Evolutionary conservation across 1,140 invertebrate species (phyloP).

Genomic region (Neelides sp.): DNA sequence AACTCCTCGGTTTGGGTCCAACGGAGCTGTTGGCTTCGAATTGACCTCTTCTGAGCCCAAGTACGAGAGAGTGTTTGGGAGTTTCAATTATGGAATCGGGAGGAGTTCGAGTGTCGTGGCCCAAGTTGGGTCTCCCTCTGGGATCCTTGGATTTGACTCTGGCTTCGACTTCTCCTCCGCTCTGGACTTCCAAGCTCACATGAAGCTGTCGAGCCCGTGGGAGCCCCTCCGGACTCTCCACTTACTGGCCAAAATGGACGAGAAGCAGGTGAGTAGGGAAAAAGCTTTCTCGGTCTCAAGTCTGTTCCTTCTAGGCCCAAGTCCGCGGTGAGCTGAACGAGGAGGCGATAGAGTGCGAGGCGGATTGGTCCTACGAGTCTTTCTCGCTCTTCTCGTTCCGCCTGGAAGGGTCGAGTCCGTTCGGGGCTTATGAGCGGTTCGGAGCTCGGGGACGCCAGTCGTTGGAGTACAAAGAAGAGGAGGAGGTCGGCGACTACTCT

Average conservation of each 20-base stretch:
- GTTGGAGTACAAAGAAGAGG: too few relatives aligned
- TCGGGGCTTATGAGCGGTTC: constrained; percentile 6
- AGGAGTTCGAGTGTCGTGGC: constrained; percentile 16
- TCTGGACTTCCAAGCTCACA: constrained; percentile 25
- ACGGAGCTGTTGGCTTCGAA: constrained; percentile 29
- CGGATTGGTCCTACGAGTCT: constrained; percentile 20
- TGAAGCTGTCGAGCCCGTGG: constrained; percentile 27
- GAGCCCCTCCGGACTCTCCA: constrained; percentile 27
- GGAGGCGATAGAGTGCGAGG: constrained; percentile 20
- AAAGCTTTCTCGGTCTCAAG: constrained; percentile 2
- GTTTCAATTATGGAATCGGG: constrained; percentile 27
- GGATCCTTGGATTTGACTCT: constrained; percentile 24
- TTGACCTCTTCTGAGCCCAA: constrained; percentile 25
- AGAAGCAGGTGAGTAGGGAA: constrained; percentile 28
- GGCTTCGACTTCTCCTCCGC: too few relatives aligned
- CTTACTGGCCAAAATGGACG: constrained; percentile 26
- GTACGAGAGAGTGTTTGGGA: constrained; percentile 31
- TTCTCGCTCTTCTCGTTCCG: constrained; percentile 21
- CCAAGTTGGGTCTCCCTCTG: constrained; percentile 22
- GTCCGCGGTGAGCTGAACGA: constrained; percentile 25
- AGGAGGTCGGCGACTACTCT: constrained; percentile 15
- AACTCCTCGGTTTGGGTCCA: constrained; percentile 27
- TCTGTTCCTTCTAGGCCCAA: constrained; percentile 15
- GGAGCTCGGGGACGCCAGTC: too few relatives aligned
- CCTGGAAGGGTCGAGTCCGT: constrained; percentile 22